Evolutionary conservation across 1,140 invertebrate genomes (phyloP).

Genomic region (Scaptomyza graminum): DNA sequence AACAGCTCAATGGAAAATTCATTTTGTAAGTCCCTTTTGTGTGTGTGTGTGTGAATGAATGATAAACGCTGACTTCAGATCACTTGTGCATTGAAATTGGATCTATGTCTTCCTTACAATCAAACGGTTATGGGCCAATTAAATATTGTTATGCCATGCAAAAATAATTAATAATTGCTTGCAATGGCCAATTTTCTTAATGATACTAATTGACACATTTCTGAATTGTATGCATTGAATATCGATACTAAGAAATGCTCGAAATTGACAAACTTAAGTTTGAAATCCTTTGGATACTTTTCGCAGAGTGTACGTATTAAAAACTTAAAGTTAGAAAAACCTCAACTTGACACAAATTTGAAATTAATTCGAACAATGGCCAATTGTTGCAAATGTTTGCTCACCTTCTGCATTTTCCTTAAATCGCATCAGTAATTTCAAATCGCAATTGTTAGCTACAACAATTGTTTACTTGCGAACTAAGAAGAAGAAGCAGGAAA

Average conservation of each 20-base stretch:
- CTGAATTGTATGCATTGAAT: background rate
- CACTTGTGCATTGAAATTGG: background rate
- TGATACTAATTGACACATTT: background rate
- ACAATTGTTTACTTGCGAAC: slow-evolving; percentile 8
- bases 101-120: slow-evolving; percentile 7
- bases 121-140: slow-evolving; percentile 23
- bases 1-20: slow-evolving; percentile 6
- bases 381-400: slow-evolving; percentile 5
- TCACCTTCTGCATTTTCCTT: background rate
- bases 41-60: background rate
- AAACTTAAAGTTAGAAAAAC: background rate
- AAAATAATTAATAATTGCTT: background rate
- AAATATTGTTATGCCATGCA: slow-evolving; percentile 12
- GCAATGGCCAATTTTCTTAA: background rate
- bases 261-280: background rate
- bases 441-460: slow-evolving; percentile 8
- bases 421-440: slow-evolving; percentile 24
- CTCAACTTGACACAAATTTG: background rate
- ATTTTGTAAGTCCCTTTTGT: slow-evolving; percentile 2
- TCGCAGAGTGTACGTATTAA: background rate
- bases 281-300: background rate
- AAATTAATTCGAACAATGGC: background rate
- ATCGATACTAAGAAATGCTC: background rate
- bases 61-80: background rate
- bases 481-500: background rate